Evolutionary conservation across 64 coral and sea anemone species (phyloP).

Genomic region (Orbicella faveolata): DNA sequence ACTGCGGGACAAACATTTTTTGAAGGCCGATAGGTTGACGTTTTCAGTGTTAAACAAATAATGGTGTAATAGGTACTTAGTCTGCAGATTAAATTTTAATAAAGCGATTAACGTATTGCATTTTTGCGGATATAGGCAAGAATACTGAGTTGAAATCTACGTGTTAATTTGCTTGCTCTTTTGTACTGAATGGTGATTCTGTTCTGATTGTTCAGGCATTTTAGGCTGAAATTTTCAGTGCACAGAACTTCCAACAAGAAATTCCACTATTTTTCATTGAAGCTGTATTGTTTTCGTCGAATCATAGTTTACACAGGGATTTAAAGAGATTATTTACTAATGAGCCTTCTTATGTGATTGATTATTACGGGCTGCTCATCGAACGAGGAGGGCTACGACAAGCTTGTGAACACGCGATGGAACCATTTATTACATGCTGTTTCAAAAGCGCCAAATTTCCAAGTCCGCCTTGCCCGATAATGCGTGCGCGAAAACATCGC

Average conservation of each 20-base stretch:
- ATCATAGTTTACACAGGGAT: slow-evolving; percentile 38
- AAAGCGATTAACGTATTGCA: slow-evolving; percentile 72
- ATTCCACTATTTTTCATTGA: neutral
- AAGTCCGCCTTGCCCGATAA: slow-evolving; percentile 7
- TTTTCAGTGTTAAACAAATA: slow-evolving; percentile 45
- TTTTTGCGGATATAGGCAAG: slow-evolving; percentile 67
- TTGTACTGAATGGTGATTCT: neutral
- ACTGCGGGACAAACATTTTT: neutral
- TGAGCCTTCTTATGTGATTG: slow-evolving; percentile 45
- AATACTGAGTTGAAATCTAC: slow-evolving; percentile 14
- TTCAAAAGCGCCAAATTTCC: neutral
- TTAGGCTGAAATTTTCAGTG: neutral
- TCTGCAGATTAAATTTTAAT: slow-evolving; percentile 73
- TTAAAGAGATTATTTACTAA: slow-evolving; percentile 51
- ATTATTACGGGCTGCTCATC: slow-evolving; percentile 47
- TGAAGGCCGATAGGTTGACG: neutral
- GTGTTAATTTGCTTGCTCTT: neutral
- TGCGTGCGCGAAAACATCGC: neutral
- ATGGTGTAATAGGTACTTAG: slow-evolving; percentile 68
- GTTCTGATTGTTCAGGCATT: neutral
- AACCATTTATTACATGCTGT: slow-evolving; percentile 11
- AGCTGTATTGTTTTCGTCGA: neutral
- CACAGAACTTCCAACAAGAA: neutral
- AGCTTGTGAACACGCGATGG: slow-evolving; percentile 27
- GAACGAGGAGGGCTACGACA: slow-evolving; percentile 31